Conservation (phyloP, 2,797 vertebrate species). For the Ciconia nigra region DNA sequence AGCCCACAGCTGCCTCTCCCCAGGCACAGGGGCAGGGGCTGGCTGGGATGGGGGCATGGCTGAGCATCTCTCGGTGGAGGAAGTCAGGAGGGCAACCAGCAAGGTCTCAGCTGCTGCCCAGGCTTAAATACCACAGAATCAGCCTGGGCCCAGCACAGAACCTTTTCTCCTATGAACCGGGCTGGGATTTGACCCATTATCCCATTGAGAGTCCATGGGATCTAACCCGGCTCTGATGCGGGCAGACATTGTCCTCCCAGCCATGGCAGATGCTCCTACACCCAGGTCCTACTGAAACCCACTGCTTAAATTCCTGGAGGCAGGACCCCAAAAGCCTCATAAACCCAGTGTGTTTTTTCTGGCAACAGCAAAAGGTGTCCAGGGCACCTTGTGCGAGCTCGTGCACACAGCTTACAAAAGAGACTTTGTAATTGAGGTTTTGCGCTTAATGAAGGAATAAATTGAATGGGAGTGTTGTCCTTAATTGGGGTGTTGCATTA, state of each 20-base stretch:
- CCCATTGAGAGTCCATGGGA: neutral
- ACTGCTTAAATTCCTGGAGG: neutral
- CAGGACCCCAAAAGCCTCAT: neutral
- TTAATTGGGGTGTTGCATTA: constrained; percentile 64
- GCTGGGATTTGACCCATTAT: neutral
- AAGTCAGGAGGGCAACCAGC: neutral
- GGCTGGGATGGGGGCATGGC: neutral
- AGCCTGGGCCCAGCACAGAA: neutral
- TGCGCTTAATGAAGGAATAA: constrained; percentile 66
- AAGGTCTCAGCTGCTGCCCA: neutral
- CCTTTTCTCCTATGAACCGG: neutral
- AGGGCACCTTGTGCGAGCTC: neutral
- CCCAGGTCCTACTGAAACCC: neutral
- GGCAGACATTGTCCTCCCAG: neutral
- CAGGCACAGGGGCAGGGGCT: fast-evolving
- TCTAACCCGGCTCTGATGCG: neutral
- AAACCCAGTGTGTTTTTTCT: neutral
- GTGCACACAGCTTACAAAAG: constrained; percentile 13
- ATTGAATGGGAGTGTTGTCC: constrained; percentile 62
- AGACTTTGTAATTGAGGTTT: constrained; percentile 60
- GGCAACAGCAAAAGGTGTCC: constrained; percentile 1
- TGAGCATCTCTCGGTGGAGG: neutral
- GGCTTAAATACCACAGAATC: neutral
- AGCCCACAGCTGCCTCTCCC: neutral
- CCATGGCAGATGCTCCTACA: neutral